Evolutionary conservation across 2,113 vertebrate genomes (phyloP).

Genomic region (Urocolius indicus): DNA sequence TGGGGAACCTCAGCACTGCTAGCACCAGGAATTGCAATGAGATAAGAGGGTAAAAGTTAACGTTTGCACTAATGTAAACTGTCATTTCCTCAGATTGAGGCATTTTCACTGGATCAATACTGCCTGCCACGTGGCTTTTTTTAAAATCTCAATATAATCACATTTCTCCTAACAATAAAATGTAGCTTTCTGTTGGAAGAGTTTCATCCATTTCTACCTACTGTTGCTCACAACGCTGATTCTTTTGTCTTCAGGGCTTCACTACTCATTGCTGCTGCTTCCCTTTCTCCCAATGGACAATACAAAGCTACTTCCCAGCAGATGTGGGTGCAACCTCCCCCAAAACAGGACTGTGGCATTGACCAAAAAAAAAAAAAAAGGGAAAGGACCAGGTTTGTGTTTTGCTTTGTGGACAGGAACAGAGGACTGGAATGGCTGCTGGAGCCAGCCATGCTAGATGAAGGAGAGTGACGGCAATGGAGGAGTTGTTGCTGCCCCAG

Average conservation of each 20-base stretch:
- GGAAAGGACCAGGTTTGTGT: not conserved
- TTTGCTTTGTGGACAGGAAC: not conserved
- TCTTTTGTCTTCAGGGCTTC: not conserved
- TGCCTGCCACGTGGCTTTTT: not conserved
- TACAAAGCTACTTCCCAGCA: not conserved
- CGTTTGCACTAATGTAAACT: not conserved
- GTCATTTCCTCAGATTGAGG: not conserved
- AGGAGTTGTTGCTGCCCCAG: not conserved
- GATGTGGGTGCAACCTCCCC: not conserved
- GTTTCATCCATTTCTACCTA: conserved; percentile 19
- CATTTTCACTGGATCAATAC: not conserved
- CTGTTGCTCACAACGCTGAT: not conserved
- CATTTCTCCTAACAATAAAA: not conserved
- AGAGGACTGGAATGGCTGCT: not conserved
- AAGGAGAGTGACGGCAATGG: not conserved
- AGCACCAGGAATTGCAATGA: not conserved
- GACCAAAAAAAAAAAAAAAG: not conserved
- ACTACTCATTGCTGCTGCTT: not conserved
- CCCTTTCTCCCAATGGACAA: not conserved
- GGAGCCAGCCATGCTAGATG: not conserved
- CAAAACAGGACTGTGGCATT: not conserved
- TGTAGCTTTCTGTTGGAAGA: not conserved
- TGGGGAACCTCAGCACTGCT: not conserved
- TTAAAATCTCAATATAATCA: not conserved
- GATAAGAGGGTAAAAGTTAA: not conserved